phyloP scores from a whole-genome alignment of 1,140 invertebrate species.

The Drosophila bocqueti region DNA sequence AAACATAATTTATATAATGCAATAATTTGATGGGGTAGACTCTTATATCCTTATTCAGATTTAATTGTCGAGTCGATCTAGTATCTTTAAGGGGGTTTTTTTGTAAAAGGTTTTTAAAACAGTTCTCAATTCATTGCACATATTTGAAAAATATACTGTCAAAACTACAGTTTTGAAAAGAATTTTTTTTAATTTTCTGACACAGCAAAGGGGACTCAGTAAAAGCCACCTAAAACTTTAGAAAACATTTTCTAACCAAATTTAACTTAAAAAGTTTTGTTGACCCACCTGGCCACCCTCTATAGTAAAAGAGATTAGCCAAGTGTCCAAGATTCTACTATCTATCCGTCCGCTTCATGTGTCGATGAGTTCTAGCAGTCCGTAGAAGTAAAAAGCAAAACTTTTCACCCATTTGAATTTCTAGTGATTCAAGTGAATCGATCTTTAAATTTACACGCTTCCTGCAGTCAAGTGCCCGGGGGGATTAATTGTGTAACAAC shows the following conservation, averaged over 20 bases:
- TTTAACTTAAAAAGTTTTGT: background rate
- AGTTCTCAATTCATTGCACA: too few species aligned
- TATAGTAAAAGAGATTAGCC: constrained; percentile 10
- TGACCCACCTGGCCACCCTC: background rate
- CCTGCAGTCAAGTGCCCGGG: constrained; percentile 13
- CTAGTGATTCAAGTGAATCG: constrained; percentile 39
- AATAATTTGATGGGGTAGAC: too few species aligned
- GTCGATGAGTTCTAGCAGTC: constrained; percentile 9
- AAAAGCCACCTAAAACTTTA: background rate
- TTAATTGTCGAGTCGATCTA: too few species aligned
- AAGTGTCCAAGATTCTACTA: constrained; percentile 8
- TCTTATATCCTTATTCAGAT: too few species aligned
- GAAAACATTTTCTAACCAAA: background rate
- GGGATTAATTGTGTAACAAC: constrained; percentile 56
- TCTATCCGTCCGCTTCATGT: constrained; percentile 4
- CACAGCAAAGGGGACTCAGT: too few species aligned
- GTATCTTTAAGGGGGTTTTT: too few species aligned
- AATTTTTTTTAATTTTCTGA: too few species aligned
- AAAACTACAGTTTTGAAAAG: too few species aligned
- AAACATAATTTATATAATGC: background rate
- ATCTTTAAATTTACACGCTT: constrained; percentile 33
- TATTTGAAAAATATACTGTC: too few species aligned
- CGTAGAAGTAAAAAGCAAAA: background rate
- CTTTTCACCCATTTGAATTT: constrained; percentile 26
- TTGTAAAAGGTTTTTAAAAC: too few species aligned